A percentile compares a stretch with the other conserved stretches of the same genome.
phyloP scores from a whole-genome alignment of 2,888 invertebrate genomes.

The Plebejus melissa region DNA sequence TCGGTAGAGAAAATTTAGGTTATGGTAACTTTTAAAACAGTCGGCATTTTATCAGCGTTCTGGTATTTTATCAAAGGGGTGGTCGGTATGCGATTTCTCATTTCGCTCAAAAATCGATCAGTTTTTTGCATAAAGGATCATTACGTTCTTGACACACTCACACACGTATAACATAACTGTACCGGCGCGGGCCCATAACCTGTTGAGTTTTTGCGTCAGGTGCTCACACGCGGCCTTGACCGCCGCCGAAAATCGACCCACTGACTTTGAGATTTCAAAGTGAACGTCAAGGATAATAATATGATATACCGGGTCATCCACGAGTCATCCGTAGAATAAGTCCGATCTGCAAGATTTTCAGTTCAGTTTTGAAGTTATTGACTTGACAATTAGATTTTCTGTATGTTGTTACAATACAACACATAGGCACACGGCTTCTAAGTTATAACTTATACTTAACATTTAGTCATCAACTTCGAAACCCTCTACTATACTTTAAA shows the following conservation, averaged over 20 bases:
- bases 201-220: conserved; percentile 69
- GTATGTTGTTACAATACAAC: not conserved
- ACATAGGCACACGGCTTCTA: not conserved
- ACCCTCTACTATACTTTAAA: no score
- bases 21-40: no score
- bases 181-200: conserved; percentile 54
- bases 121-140: conserved; percentile 7
- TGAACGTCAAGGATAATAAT: not conserved
- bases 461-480: no score
- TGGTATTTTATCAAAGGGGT: not conserved
- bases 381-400: not conserved
- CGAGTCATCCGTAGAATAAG: not conserved
- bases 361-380: not conserved
- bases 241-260: conserved; percentile 48
- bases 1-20: no score
- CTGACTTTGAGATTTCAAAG: conserved; percentile 22
- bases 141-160: conserved; percentile 28
- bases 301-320: not conserved
- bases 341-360: not conserved
- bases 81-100: not conserved
- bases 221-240: conserved; percentile 74
- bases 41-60: not conserved
- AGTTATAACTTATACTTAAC: no score
- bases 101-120: conserved; percentile 1
- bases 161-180: conserved; percentile 52